These are phyloP conservation scores for Scartelaos histophorus DNA, from an alignment of 2,113 vertebrate species.

Conservation along the genomic window DNA sequence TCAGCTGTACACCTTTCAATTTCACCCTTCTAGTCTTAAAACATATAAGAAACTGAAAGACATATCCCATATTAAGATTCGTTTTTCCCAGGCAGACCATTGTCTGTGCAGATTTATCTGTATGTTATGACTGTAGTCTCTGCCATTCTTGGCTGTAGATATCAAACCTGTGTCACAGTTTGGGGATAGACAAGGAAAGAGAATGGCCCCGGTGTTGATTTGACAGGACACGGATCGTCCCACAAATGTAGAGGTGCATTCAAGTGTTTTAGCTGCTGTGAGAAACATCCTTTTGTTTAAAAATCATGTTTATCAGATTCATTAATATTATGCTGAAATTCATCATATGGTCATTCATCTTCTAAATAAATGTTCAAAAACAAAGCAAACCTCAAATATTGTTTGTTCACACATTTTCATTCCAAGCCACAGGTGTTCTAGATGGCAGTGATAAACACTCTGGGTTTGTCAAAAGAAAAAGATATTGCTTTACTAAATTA, in stretches of 20 bases:
- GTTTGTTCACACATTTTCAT: background rate
- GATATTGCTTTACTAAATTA: background rate
- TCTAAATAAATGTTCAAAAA: background rate
- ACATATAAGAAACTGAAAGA: background rate
- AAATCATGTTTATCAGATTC: too few species aligned
- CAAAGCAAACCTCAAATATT: background rate
- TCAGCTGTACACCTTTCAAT: background rate
- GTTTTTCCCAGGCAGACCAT: too few species aligned
- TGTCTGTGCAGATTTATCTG: background rate
- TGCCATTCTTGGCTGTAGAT: background rate
- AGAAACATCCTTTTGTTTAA: too few species aligned
- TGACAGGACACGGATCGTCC: background rate
- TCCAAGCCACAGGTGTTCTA: background rate
- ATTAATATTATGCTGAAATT: background rate
- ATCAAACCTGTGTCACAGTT: background rate
- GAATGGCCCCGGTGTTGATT: background rate
- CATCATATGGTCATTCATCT: background rate
- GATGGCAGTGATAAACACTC: background rate
- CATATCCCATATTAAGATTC: background rate
- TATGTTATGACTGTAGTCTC: background rate
- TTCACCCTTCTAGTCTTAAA: background rate
- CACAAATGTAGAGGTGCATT: background rate
- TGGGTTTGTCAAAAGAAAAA: background rate
- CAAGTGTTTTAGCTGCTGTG: too few species aligned
- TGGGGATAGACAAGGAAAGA: background rate